Percentiles rank a stretch among this genome's conserved stretches.
phyloP scores from a whole-genome alignment of 2,113 vertebrate species.

The Dasyornis broadbenti region DNA sequence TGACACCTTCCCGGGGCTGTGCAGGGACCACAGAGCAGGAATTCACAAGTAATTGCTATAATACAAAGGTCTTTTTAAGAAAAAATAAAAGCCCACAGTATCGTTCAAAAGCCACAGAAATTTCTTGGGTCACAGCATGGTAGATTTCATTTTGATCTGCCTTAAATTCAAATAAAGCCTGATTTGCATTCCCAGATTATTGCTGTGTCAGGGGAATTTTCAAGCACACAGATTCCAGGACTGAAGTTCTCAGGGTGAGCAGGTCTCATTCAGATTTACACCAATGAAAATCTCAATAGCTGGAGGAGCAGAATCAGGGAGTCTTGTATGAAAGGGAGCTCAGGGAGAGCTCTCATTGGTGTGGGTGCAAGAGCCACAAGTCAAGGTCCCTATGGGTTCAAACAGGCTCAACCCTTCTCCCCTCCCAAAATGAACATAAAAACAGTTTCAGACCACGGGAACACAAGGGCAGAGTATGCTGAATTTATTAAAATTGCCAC shows the following conservation, averaged over 20 bases:
- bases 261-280: background rate
- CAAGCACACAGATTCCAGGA: background rate
- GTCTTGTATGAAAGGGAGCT: rapidly evolving
- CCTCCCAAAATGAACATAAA: background rate
- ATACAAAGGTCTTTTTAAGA: background rate
- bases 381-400: rapidly evolving
- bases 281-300: background rate
- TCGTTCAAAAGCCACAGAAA: background rate
- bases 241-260: rapidly evolving
- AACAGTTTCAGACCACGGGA: slow-evolving; percentile 29
- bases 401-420: background rate
- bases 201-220: background rate
- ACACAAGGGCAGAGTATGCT: slow-evolving; percentile 44
- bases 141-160: background rate
- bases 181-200: background rate
- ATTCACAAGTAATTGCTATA: rapidly evolving
- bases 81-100: background rate
- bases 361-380: background rate
- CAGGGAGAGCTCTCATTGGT: background rate
- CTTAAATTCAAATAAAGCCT: background rate
- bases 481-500: slow-evolving; percentile 64
- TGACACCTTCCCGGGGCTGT: rapidly evolving
- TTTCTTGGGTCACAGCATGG: rapidly evolving
- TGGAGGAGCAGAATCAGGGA: background rate
- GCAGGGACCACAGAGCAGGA: background rate